phyloP scores from a whole-genome alignment of 1,140 invertebrate genomes.

The Trypoxylus dichotomus region DNA sequence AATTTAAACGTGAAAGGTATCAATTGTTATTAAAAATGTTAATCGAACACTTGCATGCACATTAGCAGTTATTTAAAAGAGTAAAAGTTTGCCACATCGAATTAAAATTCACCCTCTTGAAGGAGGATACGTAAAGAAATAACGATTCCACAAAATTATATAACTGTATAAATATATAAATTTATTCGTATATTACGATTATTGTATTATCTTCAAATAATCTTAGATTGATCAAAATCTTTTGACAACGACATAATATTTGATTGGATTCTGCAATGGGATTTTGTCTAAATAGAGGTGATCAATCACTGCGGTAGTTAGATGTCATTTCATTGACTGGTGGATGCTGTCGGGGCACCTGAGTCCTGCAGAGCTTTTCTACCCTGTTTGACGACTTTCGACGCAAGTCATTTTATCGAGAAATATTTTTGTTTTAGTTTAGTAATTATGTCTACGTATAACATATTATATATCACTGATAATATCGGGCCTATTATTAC shows the following conservation, averaged over 20 bases:
- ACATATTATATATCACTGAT: background rate
- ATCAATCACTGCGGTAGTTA: constrained; percentile 29
- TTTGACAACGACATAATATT: constrained; percentile 9
- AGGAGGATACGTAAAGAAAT: too few relatives aligned
- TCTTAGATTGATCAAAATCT: background rate
- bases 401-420: background rate
- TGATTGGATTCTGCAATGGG: constrained; percentile 1
- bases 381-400: background rate
- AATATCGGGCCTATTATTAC: too few relatives aligned
- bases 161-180: too few relatives aligned
- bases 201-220: background rate
- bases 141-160: too few relatives aligned
- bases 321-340: constrained; percentile 34
- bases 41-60: too few relatives aligned
- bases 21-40: too few relatives aligned
- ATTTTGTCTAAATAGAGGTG: constrained; percentile 29
- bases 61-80: too few relatives aligned
- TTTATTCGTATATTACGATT: too few relatives aligned
- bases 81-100: too few relatives aligned
- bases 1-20: too few relatives aligned
- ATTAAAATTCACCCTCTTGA: too few relatives aligned
- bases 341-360: constrained; percentile 29
- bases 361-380: constrained; percentile 21
- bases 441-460: background rate
- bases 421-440: background rate